Evolutionary conservation across 2,113 vertebrate species (phyloP), one percentile per base, ranked within the genome.

Genomic region (Rhodinocichla rosea): DNA sequence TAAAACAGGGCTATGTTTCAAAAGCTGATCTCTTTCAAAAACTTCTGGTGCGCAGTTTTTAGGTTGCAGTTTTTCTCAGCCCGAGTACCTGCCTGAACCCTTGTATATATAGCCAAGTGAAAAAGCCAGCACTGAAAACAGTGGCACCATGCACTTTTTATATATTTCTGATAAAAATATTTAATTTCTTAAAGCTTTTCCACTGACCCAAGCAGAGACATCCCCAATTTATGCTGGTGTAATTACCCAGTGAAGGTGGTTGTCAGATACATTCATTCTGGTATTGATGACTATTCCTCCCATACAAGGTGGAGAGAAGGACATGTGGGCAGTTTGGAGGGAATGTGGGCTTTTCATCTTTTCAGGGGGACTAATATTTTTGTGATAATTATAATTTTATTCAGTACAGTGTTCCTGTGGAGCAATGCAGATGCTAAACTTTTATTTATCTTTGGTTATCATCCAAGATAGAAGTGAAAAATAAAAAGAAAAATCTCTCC

Each of bases 371-470:
- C 56, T 92, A 71, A 67, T 5, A 57, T 50, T 89, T 97, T 62
- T 77, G 13, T 55, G 27, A 30, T 73, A 87, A 79, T 83, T 84
- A 50, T 44, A 55, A 75, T 87, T 82, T 95, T 88, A 81, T 87
- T 85, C 79, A 77, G 55, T 79, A 83, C 32, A 67, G 45, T 28
- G 44, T 91, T 97, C 88, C 62, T 80, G 52, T 90, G 73, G 87
- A 97, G 53, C 19, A 81, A 93, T 96, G 92, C 65, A 95, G 93
- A 91, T 83, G 64, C 15, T 92, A 96, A 98, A 96, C 90, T 95
- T 39, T 96, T 97, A 95, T 96, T 98, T 97, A 83, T 93, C 53
- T 92, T 87, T 97, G 89, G 77, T 82, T 96, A 97, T 95, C 95
- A 96, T 91, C 92, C 92, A 97, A 95, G 75, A 40, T 74, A 95